Percentiles rank a stretch among this genome's conserved stretches.
Conservation (phyloP, 2,113 vertebrate species). For the Hippocampus abdominalis region DNA sequence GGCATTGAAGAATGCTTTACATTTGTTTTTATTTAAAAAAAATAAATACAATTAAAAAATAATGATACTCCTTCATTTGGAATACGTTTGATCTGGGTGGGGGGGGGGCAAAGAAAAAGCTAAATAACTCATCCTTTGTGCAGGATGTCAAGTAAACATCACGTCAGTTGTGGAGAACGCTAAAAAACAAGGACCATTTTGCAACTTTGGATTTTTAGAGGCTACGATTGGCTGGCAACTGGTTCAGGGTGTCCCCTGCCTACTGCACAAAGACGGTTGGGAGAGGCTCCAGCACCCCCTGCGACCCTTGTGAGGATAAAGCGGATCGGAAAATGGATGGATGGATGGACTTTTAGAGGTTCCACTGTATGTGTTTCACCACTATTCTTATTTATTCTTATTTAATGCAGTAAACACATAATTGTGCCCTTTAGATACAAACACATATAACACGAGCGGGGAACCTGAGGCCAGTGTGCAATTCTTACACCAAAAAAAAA, state of each 20-base stretch:
- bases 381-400: not conserved
- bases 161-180: too few species aligned
- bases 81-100: too few species aligned
- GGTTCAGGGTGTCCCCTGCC: too few species aligned
- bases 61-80: too few species aligned
- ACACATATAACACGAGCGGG: not conserved
- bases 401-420: slow-evolving; percentile 27
- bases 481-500: too few species aligned
- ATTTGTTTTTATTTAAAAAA: not conserved
- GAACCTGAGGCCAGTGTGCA: not conserved
- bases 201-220: not conserved
- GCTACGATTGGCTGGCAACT: too few species aligned
- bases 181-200: not conserved
- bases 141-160: too few species aligned
- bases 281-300: too few species aligned
- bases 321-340: too few species aligned
- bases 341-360: not conserved
- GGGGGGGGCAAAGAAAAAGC: not conserved
- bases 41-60: not conserved
- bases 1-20: not conserved
- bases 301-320: too few species aligned
- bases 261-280: too few species aligned
- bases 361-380: not conserved
- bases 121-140: not conserved
- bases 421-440: slow-evolving; percentile 6